phyloP scores from a whole-genome alignment of 2,113 vertebrate species.

The Sinosuthora webbiana region DNA sequence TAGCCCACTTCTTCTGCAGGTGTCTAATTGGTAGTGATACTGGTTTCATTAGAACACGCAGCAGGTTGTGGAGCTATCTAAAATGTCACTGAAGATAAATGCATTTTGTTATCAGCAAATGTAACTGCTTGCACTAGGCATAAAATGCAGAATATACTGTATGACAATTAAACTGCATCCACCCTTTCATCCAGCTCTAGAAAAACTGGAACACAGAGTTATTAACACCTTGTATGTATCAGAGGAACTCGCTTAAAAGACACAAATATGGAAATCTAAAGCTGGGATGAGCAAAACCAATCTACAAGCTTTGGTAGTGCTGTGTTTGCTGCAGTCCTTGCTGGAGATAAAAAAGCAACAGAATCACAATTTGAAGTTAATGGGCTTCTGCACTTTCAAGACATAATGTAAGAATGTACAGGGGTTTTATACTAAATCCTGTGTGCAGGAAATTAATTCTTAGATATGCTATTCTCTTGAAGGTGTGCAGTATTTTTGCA shows the following conservation, averaged over 20 bases:
- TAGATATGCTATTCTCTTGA: neutral
- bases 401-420: neutral
- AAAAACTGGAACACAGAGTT: neutral
- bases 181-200: neutral
- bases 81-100: conserved; percentile 27
- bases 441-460: neutral
- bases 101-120: conserved; percentile 28
- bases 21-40: conserved; percentile 58
- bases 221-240: neutral
- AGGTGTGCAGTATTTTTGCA: neutral
- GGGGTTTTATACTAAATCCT: neutral
- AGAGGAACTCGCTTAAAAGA: neutral
- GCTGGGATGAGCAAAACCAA: neutral
- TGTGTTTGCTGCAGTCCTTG: neutral
- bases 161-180: neutral
- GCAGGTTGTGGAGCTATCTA: conserved; percentile 37
- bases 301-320: neutral
- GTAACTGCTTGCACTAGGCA: neutral
- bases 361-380: neutral
- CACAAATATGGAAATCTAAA: neutral
- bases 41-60: conserved; percentile 56
- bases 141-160: neutral
- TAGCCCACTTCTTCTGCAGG: conserved; percentile 47
- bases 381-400: neutral
- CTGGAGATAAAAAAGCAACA: neutral